Evolutionary conservation across 2,113 vertebrate species (phyloP), one percentile per base, ranked within the genome.

Genomic region (Ctenodactylus gundi): DNA sequence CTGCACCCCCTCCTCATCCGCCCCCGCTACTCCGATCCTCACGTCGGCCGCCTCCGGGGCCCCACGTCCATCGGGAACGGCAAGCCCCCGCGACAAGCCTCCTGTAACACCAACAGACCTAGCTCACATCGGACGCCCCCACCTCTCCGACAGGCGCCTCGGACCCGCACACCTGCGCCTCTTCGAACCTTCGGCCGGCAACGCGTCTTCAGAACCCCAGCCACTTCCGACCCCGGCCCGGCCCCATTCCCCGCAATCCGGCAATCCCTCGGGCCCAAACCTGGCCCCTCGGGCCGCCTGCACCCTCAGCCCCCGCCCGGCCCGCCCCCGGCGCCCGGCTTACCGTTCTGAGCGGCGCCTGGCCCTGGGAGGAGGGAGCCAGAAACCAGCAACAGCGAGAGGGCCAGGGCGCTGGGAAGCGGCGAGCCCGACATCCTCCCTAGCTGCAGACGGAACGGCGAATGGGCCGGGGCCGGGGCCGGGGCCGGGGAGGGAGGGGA

Each of bases 281-380:
- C 88, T 51, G 31, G 23, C 13, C 57, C n/a, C 64, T 34, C 46
- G 10, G 36, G 34, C 39, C 51, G 34, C 68, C 39, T 21, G 36
- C 46, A 46, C 57, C 60, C 34, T 27, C 68, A 18, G 49, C 92
- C 90, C 94, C 68, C 75, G 67, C 68, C 88, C 80, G 73, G 65
- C 84, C 88, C 93, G 84, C 96, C 91, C 88, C 96, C 85, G 84
- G 91, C 76, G 60, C 83, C 94, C 88, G 17, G 64, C 98, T 98
- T 96, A 98, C 98, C 98, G 97, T 97, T 98, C 97, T 98, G 98
- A 95, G 97, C 97, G 51, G 94, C 95, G 77, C 96, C 96, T 39
- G 98, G 98, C 96, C 96, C 97, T 53, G 97, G 97, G 31, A 98
- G 84, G 70, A 98, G 94, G 72, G 97, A 96, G 73, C 98, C 97